Percentiles rank a stretch among this genome's conserved stretches.
phyloP scores from a whole-genome alignment of 2,888 invertebrate species.

The Athetis lepigone region DNA sequence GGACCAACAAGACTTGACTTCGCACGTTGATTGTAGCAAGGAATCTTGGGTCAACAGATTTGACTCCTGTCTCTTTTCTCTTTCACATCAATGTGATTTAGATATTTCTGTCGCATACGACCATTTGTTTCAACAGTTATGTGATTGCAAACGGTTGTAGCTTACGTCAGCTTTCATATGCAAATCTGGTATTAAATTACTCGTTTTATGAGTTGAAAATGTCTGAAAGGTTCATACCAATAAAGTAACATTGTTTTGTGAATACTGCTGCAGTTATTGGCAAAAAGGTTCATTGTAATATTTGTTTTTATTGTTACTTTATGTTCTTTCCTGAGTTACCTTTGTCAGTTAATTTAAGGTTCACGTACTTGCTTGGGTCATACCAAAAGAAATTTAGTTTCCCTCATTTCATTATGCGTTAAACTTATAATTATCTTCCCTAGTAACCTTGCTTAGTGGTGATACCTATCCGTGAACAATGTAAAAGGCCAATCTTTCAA shows the following conservation, averaged over 20 bases:
- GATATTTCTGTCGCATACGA: slow-evolving; percentile 57
- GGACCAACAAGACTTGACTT: slow-evolving; percentile 83
- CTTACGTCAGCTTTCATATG: slow-evolving; percentile 69
- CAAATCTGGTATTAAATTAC: slow-evolving; percentile 62
- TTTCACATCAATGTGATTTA: slow-evolving; percentile 65
- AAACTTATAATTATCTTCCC: too few species aligned
- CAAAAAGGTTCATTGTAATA: too few species aligned
- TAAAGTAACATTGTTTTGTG: slow-evolving; percentile 31
- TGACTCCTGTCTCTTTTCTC: slow-evolving; percentile 76
- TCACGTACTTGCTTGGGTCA: too few species aligned
- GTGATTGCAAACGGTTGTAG: slow-evolving; percentile 70
- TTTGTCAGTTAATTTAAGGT: background rate
- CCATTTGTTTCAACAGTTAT: slow-evolving; percentile 63
- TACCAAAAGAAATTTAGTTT: too few species aligned
- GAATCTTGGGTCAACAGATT: slow-evolving; percentile 86
- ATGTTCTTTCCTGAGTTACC: background rate
- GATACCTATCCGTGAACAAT: too few species aligned
- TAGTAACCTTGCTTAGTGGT: too few species aligned
- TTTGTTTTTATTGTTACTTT: slow-evolving; percentile 17
- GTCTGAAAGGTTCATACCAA: background rate
- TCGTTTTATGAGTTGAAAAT: slow-evolving; percentile 43
- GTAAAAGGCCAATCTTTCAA: too few species aligned
- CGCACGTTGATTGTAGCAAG: slow-evolving; percentile 87
- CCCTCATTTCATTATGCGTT: too few species aligned
- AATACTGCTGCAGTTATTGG: slow-evolving; percentile 9